Conservation (phyloP, 1,140 invertebrate genomes). For the Lepidurus packardi region DNA sequence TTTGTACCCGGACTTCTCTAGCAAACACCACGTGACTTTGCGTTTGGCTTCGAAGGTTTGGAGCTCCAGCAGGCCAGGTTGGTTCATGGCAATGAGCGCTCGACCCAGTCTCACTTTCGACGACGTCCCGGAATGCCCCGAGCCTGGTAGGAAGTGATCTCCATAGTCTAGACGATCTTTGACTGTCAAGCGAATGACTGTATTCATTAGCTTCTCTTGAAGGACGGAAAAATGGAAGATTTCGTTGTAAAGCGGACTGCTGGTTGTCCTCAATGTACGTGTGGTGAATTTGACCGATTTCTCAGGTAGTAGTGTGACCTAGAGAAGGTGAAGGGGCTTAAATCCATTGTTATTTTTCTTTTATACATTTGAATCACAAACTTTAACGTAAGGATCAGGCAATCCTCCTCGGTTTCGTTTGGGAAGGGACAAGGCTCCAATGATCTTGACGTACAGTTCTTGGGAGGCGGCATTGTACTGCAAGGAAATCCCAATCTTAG, state of each 20-base stretch:
- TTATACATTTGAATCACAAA: not conserved
- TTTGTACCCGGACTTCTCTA: not conserved
- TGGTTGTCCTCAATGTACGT: not conserved
- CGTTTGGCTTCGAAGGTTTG: not conserved
- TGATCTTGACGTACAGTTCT: not conserved
- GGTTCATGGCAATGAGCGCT: not conserved
- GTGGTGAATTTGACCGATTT: constrained; percentile 25
- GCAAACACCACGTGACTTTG: constrained; percentile 25
- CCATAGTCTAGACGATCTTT: constrained; percentile 10
- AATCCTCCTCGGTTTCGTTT: not conserved
- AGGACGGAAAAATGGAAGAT: constrained; percentile 19
- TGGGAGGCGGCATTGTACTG: constrained; percentile 9
- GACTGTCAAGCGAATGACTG: constrained; percentile 23
- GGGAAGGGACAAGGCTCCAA: constrained; percentile 20
- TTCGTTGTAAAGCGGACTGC: constrained; percentile 25
- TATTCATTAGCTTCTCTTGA: not conserved
- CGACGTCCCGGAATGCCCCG: not conserved
- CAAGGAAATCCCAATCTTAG: constrained; percentile 24
- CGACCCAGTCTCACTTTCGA: constrained; percentile 2
- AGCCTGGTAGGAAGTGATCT: not conserved
- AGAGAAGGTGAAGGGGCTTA: not conserved
- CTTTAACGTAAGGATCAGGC: constrained; percentile 30
- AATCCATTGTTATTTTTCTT: not conserved
- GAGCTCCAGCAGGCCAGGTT: not conserved
- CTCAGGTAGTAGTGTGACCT: constrained; percentile 23